These are phyloP conservation scores for Ancistrus triradiatus DNA, from an alignment of 2,113 vertebrate species.

Conservation along the genomic window DNA sequence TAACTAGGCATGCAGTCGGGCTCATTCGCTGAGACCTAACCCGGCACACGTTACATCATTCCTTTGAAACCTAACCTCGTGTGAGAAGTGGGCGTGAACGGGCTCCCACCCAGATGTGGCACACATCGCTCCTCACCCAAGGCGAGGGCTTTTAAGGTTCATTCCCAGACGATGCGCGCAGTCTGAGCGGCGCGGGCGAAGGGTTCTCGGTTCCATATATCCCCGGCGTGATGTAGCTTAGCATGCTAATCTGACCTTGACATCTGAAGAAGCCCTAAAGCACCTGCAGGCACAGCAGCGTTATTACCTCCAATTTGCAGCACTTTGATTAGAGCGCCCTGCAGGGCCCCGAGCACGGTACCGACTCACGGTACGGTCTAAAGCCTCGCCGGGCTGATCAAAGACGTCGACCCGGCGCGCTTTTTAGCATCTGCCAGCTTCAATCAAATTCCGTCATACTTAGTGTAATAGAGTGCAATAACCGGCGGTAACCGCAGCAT, in stretches of 20 bases:
- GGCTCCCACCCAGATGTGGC: no score
- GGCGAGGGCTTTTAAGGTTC: neutral
- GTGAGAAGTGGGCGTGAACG: no score
- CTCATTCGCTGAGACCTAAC: no score
- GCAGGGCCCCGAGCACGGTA: slow-evolving; percentile 18
- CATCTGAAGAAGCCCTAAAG: neutral
- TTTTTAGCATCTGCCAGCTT: slow-evolving; percentile 5
- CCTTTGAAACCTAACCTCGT: no score
- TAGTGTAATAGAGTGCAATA: no score
- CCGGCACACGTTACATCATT: no score
- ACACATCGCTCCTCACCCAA: no score
- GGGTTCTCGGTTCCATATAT: neutral
- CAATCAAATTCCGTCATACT: neutral
- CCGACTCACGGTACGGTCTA: neutral
- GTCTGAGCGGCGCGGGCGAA: neutral
- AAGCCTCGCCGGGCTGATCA: slow-evolving; percentile 10
- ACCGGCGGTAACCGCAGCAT: no score
- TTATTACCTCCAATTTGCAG: slow-evolving; percentile 19
- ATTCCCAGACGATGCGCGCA: neutral
- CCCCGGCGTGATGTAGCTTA: neutral
- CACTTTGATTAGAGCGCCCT: slow-evolving; percentile 17
- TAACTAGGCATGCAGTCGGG: no score
- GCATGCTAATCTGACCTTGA: neutral
- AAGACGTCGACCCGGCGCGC: slow-evolving; percentile 2
- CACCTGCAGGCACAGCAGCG: slow-evolving; percentile 2